Conservation (phyloP, 2,888 invertebrate species). For the Sepioteuthis lessoniana region DNA sequence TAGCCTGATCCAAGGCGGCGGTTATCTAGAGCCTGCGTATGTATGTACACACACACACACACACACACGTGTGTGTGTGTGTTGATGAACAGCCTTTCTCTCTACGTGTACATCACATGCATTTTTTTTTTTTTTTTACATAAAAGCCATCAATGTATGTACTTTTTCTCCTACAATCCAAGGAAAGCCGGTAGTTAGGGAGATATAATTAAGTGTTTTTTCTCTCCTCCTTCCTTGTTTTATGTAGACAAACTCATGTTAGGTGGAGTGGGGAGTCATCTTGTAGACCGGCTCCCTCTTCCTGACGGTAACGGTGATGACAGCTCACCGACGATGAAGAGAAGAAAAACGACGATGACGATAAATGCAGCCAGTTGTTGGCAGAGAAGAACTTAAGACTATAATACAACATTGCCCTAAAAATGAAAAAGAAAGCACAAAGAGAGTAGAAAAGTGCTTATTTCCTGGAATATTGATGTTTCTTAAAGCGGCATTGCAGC, state of each 20-base stretch:
- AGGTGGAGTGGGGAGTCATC: background rate
- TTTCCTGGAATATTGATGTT: background rate
- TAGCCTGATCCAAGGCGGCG: background rate
- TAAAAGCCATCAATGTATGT: background rate
- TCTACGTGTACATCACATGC: background rate
- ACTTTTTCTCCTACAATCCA: background rate
- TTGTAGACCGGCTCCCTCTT: background rate
- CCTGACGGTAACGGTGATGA: background rate
- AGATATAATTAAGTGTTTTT: background rate
- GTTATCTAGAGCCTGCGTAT: background rate
- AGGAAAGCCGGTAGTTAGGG: background rate
- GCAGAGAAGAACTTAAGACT: background rate
- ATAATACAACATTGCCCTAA: conserved; percentile 11
- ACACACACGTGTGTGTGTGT: background rate
- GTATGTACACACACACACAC: background rate
- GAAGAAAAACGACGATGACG: background rate
- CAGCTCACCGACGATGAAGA: background rate
- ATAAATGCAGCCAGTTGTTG: background rate
- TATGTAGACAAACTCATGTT: conserved; percentile 11
- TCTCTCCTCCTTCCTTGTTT: background rate
- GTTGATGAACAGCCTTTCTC: background rate
- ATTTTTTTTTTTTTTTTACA: background rate
- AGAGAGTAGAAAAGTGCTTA: background rate
- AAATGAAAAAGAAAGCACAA: background rate
- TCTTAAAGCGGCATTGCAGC: background rate